phyloP scores from a whole-genome alignment of 2,888 invertebrate species.

The Seira musarum region DNA sequence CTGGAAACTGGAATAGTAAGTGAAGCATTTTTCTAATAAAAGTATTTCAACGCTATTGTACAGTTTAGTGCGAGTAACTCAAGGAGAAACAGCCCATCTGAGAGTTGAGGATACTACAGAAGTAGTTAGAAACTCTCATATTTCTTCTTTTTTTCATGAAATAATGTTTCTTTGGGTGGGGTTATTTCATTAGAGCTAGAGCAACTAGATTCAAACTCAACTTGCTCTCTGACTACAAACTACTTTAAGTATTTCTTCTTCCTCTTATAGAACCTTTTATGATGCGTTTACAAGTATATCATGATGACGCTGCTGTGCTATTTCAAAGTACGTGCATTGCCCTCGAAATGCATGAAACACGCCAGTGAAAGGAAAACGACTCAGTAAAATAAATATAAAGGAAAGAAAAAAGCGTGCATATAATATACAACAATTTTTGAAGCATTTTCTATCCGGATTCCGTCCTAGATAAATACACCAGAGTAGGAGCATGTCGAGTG shows the following conservation, averaged over 20 bases:
- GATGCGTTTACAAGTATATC: background rate
- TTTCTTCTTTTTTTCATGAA: constrained; percentile 52
- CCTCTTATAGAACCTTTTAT: no score
- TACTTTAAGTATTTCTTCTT: background rate
- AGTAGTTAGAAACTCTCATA: constrained; percentile 45
- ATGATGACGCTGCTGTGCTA: background rate
- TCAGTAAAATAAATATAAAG: constrained; percentile 25
- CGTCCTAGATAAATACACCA: background rate
- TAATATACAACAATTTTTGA: constrained; percentile 18
- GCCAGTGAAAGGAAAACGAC: background rate
- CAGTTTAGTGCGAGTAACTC: constrained; percentile 6
- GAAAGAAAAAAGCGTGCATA: constrained; percentile 9
- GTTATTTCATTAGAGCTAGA: constrained; percentile 59
- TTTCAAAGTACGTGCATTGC: constrained; percentile 1
- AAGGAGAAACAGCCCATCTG: constrained; percentile 56
- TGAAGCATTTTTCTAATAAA: background rate
- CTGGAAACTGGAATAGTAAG: no score
- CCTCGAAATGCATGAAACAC: background rate
- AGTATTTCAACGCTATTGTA: background rate
- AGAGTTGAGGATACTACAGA: constrained; percentile 46
- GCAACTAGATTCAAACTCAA: constrained; percentile 1
- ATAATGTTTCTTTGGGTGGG: constrained; percentile 60
- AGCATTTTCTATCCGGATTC: constrained; percentile 44
- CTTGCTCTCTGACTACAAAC: constrained; percentile 5
- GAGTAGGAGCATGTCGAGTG: constrained; percentile 15